A percentile compares a stretch with the other conserved stretches of the same genome.
Conservation (phyloP, 2,113 vertebrate species). For the Carassius carassius region DNA sequence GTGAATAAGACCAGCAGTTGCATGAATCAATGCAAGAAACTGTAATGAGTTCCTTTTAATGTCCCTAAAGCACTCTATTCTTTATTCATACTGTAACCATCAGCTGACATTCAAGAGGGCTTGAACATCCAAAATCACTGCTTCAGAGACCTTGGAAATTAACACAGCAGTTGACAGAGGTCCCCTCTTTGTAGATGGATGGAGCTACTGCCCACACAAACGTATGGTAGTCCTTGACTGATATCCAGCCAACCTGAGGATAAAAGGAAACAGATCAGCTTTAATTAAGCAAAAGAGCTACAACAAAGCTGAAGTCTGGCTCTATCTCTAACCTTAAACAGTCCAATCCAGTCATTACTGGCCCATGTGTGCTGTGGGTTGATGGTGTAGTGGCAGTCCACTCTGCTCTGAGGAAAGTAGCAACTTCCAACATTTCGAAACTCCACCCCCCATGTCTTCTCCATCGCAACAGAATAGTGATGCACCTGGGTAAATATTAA, state of each 20-base stretch:
- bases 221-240: constrained; percentile 85
- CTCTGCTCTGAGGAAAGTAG: constrained; percentile 86
- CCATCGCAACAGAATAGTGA: constrained; percentile 73
- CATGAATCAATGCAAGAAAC: constrained; percentile 15
- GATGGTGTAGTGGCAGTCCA: constrained; percentile 88
- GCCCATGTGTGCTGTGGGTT: constrained; percentile 76
- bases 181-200: constrained; percentile 72
- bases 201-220: constrained; percentile 86
- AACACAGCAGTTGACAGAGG: constrained; percentile 81
- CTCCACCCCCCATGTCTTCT: constrained; percentile 76
- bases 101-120: constrained; percentile 11
- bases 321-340: constrained; percentile 81
- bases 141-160: constrained; percentile 82
- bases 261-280: background rate
- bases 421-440: constrained; percentile 85
- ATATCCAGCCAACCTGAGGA: constrained; percentile 80
- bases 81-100: constrained; percentile 43
- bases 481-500: constrained; percentile 45
- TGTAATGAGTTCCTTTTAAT: constrained; percentile 22
- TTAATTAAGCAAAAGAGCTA: background rate
- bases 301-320: background rate
- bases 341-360: constrained; percentile 87
- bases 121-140: constrained; percentile 44
- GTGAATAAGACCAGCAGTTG: background rate
- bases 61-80: background rate